phyloP scores from a whole-genome alignment of 2,797 vertebrate genomes.

The Heteromormyrus szaboi region DNA sequence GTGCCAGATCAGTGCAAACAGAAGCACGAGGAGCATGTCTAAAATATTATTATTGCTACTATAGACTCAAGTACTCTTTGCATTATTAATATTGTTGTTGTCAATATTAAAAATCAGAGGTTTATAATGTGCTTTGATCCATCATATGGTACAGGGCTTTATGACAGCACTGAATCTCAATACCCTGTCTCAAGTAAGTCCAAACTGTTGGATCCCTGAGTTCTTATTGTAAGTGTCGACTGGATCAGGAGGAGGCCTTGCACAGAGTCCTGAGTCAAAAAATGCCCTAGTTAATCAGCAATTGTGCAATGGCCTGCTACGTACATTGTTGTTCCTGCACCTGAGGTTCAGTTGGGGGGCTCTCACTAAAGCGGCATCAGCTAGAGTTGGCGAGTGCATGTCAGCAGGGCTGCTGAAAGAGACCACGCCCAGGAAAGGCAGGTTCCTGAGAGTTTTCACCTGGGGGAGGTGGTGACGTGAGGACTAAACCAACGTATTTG shows the following conservation, averaged over 20 bases:
- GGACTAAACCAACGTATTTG: background rate
- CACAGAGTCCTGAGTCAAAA: background rate
- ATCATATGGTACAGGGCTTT: background rate
- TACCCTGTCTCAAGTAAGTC: background rate
- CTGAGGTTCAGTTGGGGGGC: background rate
- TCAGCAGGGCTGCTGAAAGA: background rate
- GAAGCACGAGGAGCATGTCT: background rate
- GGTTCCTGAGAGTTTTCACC: background rate
- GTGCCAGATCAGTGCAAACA: too few relatives aligned
- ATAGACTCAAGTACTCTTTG: background rate
- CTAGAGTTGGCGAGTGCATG: background rate
- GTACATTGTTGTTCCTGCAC: background rate
- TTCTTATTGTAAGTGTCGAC: background rate
- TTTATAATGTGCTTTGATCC: background rate
- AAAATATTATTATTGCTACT: background rate
- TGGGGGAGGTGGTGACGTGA: background rate
- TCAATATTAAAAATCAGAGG: background rate
- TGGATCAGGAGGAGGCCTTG: background rate
- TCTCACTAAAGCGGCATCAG: background rate
- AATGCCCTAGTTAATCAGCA: background rate
- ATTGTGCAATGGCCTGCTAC: background rate
- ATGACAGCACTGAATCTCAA: background rate
- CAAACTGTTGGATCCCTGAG: background rate
- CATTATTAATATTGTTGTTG: background rate
- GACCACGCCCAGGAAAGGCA: background rate